Base-by-base conservation (phyloP, 2,113 vertebrate genomes). In the Phrynosoma platyrhinos region DNA sequence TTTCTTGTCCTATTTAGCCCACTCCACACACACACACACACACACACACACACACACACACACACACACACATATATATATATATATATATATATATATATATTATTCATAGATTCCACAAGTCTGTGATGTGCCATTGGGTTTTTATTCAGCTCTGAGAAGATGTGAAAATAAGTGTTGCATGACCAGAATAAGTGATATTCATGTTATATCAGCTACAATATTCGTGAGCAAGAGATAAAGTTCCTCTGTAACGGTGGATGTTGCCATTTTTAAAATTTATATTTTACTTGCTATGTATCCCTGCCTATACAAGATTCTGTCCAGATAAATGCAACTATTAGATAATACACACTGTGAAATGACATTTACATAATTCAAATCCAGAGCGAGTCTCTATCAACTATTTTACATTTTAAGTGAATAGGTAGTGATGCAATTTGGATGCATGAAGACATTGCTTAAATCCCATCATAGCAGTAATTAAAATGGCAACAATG, bases 141-240 rank as follows among this genome's bases (percentile, higher is more conserved):
- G 42, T 68, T 83, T 86, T 88, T 69, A 83, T 68, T 83, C 47
- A 78, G 62, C n/a, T 83, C 40, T 2, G 30, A 83, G 87, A 88
- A 77, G 74, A 68, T 83, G 74, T 78, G 72, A 83, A 77, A 83
- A 40, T 62, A 88, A 88, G 74, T 78, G 42, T 83, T 83, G 87
- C 81, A 83, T 88, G 87, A 88, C 72, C 80, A 88, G 81, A 88
- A 83, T 88, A 83, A 78, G 74, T 69, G 78, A 83, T 53, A 83
- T 77, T 68, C 84, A 78, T 68, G 25, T 80, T 80, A 79, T 80
- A 80, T 80, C 64, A 58, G 52, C 47, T 79, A 72, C 58, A 87
- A 72, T 80, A 87, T 80, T 80, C 72, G 64, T 40, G 47, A 6
- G 64, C 85, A 80, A 80, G 66, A 87, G 66, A 87, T 87, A 80